Evolutionary conservation across 2,797 vertebrate genomes (phyloP), one percentile per base, ranked within the genome.

Genomic region (Thalassophryne amazonica): DNA sequence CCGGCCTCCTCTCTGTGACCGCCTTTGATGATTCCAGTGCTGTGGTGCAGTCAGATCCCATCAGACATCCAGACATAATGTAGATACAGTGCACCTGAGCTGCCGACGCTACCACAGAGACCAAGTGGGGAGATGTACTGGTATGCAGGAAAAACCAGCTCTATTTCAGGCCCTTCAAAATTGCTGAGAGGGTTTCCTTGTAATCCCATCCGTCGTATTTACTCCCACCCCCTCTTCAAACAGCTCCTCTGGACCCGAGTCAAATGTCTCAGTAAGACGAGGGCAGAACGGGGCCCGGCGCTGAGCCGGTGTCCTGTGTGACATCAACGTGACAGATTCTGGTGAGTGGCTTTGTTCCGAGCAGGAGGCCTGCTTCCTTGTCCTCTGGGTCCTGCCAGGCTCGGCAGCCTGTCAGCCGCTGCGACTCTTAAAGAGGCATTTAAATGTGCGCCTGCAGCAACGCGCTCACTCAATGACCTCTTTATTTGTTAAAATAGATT

Each of bases 401-500:
- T 76, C 81, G 33, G 68, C 82, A 69, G 82, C 76, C 74, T 65
- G 74, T 80, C 90, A 91, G 93, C 88, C 90, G 90, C 91, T 89
- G 83, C 86, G 82, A 81, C 92, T 91, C 86, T 88, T 88, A 89
- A 92, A 88, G 93, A 92, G 90, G 83, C 83, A 89, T 96, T 94
- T 93, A 93, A 94, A 92, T 90, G 85, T 88, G 91, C 49, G 93
- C 93, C 93, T 95, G 92, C 90, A 91, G 93, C 90, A 88, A 87
- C 85, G 87, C 73, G 36, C 87, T 89, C 81, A 86, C 76, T 99
- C 94, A 99, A 98, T 96, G 93, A 93, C 82, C 92, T 95, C 95
- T 98, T 98, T 99, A 97, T 99, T 98, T 97, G 93, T 93, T 94
- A 95, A 94, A 96, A 98, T 96, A 95, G 95, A 98, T 98, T 98